Base-by-base conservation (phyloP, 1,140 invertebrate species). In the Drosophila saltans region DNA sequence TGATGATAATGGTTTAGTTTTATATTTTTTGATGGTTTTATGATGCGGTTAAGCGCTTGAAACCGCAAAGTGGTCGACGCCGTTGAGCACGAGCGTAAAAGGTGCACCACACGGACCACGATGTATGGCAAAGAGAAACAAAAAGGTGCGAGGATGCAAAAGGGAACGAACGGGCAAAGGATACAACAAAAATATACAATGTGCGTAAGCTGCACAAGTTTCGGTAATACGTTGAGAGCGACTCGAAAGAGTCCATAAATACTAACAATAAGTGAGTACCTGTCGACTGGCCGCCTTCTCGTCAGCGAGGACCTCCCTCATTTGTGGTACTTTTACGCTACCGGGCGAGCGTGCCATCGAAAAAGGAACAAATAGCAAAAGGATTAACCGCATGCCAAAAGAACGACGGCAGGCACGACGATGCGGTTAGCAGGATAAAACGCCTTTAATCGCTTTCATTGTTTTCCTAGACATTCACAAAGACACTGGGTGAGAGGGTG, bases 41-140 rank as follows among this genome's bases (percentile, higher is more conserved):
- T 89, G 84, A 89, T 89, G 84, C 84, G 84, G 84, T 89, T 89
- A 89, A 89, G 84, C 84, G 80, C 84, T 84, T 57, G 84, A 77
- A 85, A 89, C 84, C 84, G 84, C 84, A 89, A 89, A 89, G 84
- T 89, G 84, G 69, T 61, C 69, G 66, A 48, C 69, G 83, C 75
- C 83, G 79, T 26, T 16, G 10, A 41, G 28, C 59, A 45, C 56
- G 41, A 41, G 41, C 59, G 41, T 60, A 41, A 21, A 67, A 60
- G 70, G 66, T 33, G 36, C 8, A 21, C 55, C 16, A 2, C 16
- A 33, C 24, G 16, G 21, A 52, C 2, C 2, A 36, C 33, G 57
- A 41, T 11, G 28, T 16, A 16, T 16, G 16, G 16, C 16, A 16
- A 16, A 16, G 16, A 16, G 16, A 16, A 16, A 16, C 16, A 16